Percentiles rank a stretch among this genome's conserved stretches.
Evolutionary conservation across 2,888 invertebrate genomes (phyloP).

Genomic region (Nemotelus nigrinus): DNA sequence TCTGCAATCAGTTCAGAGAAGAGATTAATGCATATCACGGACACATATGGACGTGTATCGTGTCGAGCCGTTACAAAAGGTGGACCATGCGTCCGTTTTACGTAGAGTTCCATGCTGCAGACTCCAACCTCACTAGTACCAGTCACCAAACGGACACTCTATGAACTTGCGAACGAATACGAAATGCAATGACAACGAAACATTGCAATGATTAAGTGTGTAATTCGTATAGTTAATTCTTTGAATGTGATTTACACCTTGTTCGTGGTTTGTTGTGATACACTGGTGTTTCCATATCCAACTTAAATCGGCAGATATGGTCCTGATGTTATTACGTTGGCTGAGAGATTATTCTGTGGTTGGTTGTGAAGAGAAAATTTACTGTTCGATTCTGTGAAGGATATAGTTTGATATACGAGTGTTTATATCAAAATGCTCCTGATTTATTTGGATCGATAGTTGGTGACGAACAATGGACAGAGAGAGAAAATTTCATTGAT

Average conservation of each 20-base stretch:
- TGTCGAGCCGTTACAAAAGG: no score
- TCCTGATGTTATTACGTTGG: no score
- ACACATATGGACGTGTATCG: neutral
- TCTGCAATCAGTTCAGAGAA: conserved; percentile 43
- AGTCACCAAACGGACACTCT: no score
- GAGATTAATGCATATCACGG: conserved; percentile 42
- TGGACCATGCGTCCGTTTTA: no score
- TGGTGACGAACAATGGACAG: neutral
- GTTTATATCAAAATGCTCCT: conserved; percentile 8
- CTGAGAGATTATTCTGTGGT: no score
- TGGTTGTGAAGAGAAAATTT: conserved; percentile 6
- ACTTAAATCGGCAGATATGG: no score
- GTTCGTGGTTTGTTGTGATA: conserved; percentile 33
- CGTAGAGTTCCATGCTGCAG: no score
- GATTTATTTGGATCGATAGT: neutral
- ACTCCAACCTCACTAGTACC: no score
- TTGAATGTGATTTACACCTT: conserved; percentile 41
- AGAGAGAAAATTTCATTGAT: no score
- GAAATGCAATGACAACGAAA: conserved; percentile 42
- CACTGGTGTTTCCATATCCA: neutral
- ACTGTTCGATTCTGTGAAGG: conserved; percentile 15
- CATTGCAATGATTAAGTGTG: conserved; percentile 46
- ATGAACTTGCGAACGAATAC: conserved; percentile 4
- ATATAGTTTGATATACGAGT: conserved; percentile 8
- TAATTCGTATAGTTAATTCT: conserved; percentile 44